These are phyloP conservation scores for Lordiphosa stackelbergi DNA, from an alignment of 1,140 invertebrate species.

Conservation along the genomic window DNA sequence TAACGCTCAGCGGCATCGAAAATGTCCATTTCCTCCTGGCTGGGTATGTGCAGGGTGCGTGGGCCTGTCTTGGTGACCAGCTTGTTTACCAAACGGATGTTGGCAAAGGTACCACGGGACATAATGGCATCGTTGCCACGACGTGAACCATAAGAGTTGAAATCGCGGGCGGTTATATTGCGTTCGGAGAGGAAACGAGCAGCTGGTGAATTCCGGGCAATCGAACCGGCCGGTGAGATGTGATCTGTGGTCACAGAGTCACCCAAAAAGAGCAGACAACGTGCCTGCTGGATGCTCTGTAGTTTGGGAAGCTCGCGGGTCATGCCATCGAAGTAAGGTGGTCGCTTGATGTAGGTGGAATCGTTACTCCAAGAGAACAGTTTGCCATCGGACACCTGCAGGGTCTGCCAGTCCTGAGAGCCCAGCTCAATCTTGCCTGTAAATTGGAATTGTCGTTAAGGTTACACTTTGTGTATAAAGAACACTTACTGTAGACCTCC, in stretches of 20 bases:
- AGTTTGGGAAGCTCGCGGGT: constrained; percentile 81
- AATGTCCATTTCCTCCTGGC: constrained; percentile 93
- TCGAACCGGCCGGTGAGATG: constrained; percentile 98
- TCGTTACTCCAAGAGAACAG: constrained; percentile 94
- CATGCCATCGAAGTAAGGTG: constrained; percentile 97
- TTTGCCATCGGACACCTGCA: constrained; percentile 88
- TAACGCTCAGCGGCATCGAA: constrained; percentile 94
- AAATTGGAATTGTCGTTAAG: not conserved
- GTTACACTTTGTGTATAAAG: not conserved
- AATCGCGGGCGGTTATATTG: constrained; percentile 93
- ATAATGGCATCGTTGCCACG: constrained; percentile 97
- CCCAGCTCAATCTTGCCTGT: constrained; percentile 88
- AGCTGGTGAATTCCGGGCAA: constrained; percentile 95
- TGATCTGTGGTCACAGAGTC: constrained; percentile 99
- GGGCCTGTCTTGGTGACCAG: constrained; percentile 91
- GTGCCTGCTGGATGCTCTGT: constrained; percentile 82
- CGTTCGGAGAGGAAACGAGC: constrained; percentile 89
- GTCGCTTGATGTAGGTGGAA: constrained; percentile 97
- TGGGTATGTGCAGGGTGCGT: constrained; percentile 91
- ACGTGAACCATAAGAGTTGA: constrained; percentile 98
- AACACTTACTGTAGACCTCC: constrained; percentile 82
- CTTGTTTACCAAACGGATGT: constrained; percentile 97
- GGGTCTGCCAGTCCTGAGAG: constrained; percentile 89
- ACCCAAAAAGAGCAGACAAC: constrained; percentile 91
- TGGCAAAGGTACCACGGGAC: constrained; percentile 98